Conservation (phyloP, 2,113 vertebrate genomes). For the Smithornis capensis region DNA sequence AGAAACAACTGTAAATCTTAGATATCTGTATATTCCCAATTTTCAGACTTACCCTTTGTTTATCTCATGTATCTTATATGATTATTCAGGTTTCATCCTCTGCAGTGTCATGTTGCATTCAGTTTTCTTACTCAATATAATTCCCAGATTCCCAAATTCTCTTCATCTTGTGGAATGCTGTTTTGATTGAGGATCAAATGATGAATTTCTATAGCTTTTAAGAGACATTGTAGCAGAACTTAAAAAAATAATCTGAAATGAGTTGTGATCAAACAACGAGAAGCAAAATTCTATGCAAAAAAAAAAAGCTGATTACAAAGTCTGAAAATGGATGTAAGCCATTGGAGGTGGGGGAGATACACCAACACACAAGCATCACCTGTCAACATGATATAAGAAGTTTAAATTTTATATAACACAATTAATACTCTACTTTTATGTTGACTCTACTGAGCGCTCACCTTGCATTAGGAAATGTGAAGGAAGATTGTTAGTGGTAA, state of each 20-base stretch:
- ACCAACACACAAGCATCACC: neutral
- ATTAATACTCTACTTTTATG: neutral
- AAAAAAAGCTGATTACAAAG: neutral
- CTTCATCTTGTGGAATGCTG: neutral
- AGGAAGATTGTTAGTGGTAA: neutral
- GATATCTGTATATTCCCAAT: neutral
- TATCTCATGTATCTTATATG: fast-evolving
- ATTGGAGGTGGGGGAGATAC: neutral
- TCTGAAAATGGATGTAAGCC: neutral
- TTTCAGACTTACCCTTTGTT: neutral
- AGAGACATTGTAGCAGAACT: neutral
- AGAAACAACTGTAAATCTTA: neutral
- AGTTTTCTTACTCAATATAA: neutral
- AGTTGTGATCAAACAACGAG: neutral
- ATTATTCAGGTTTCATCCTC: neutral
- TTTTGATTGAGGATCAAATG: neutral
- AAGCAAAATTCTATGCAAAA: neutral
- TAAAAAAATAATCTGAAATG: neutral
- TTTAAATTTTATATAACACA: neutral
- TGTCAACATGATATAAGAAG: neutral
- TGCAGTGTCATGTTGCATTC: neutral
- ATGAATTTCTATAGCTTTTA: neutral
- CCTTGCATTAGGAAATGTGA: neutral
- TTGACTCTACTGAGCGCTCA: neutral
- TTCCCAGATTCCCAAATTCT: neutral